Evolutionary conservation across 2,113 vertebrate genomes (phyloP), one percentile per base, ranked within the genome.

Genomic region (Aegypius monachus): DNA sequence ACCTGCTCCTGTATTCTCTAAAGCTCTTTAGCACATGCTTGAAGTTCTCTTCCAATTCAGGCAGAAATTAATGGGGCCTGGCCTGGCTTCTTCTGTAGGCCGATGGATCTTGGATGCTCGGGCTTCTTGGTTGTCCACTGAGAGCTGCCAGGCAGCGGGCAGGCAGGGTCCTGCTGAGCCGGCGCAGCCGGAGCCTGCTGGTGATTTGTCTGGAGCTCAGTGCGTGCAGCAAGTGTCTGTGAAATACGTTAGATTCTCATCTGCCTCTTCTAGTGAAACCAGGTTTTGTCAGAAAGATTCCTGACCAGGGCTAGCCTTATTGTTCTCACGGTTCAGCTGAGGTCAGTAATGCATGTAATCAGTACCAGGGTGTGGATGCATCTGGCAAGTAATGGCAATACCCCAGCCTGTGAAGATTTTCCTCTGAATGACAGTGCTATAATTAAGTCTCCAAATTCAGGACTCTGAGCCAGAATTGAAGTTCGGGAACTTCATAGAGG

Each of bases 371-470:
- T 94, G 97, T 96, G 97, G 95, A 80, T 90, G 50, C 89, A 93
- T 94, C 96, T 97, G 93, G 96, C 95, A 96, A 95, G 96, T 96
- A 96, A 96, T 91, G 91, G 89, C 96, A 94, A 80, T 97, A 96
- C 87, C 93, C 81, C 55, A 47, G 94, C 95, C 87, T 97, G 93
- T 95, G 97, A 92, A 97, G 91, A 83, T 88, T 95, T 94, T 86
- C 67, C 67, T 96, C 91, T 96, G 94, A 90, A 91, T 95, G 96
- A 88, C 95, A 97, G 74, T 97, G 84, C 87, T 97, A 93, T 97
- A 97, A 97, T 97, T 97, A 97, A 91, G 93, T 90, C 94, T 94
- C 96, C 85, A 90, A 96, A 97, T 96, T 95, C 94, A 86, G 71
- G 78, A 93, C 86, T 94, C 74, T 50, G 84, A 85, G 88, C 91